Evolutionary conservation across 2,888 invertebrate species (phyloP).

Genomic region (Drosophila recens): DNA sequence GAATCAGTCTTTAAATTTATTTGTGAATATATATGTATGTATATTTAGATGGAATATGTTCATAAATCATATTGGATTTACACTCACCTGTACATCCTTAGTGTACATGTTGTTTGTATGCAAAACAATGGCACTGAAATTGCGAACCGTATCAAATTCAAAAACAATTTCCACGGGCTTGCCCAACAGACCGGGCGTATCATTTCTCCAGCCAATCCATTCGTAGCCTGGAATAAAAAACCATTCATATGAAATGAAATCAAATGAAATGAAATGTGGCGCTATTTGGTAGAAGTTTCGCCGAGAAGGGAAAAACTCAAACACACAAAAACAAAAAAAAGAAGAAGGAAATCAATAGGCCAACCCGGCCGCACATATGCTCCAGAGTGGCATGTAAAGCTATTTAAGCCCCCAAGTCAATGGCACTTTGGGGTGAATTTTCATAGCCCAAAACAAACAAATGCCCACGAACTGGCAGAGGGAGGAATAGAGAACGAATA

Average conservation of each 20-base stretch:
- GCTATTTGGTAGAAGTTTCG: constrained; percentile 33
- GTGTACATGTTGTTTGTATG: constrained; percentile 92
- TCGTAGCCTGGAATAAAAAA: constrained; percentile 88
- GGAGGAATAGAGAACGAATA: constrained; percentile 8
- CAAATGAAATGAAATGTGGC: constrained; percentile 37
- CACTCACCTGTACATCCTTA: constrained; percentile 90
- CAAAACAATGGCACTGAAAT: constrained; percentile 91
- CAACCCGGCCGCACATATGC: constrained; percentile 49
- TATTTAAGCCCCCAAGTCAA: constrained; percentile 68
- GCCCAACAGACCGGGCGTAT: constrained; percentile 87
- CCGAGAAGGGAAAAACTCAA: background rate
- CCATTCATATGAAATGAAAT: constrained; percentile 43
- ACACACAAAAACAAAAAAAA: constrained; percentile 4
- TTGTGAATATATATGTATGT: too few species aligned
- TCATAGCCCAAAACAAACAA: constrained; percentile 70
- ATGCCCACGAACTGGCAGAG: constrained; percentile 45
- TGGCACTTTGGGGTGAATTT: constrained; percentile 69
- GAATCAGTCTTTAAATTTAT: too few species aligned
- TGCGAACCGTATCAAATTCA: constrained; percentile 91
- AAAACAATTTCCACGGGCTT: constrained; percentile 91
- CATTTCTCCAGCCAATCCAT: constrained; percentile 94
- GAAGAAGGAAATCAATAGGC: constrained; percentile 45
- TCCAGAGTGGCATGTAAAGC: constrained; percentile 66
- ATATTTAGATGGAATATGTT: too few species aligned
- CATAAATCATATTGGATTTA: constrained; percentile 28